Conservation (phyloP, 2,797 vertebrate genomes). For the Channa striata region DNA sequence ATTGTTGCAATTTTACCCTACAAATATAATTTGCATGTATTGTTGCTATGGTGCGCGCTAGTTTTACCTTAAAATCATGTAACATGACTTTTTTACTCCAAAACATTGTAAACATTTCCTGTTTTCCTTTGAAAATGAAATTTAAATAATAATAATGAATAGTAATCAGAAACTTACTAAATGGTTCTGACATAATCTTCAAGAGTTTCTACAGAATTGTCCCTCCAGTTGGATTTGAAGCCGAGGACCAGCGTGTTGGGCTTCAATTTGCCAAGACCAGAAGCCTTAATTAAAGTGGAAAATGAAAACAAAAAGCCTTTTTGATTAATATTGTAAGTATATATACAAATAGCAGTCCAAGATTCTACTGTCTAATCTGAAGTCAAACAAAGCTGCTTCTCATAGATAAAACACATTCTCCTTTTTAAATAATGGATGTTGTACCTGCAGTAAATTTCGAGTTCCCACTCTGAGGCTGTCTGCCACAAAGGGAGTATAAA, state of each 20-base stretch:
- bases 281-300: slow-evolving; percentile 64
- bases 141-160: no score
- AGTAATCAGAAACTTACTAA: slow-evolving; percentile 69
- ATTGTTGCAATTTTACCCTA: no score
- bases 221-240: slow-evolving; percentile 85
- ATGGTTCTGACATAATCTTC: slow-evolving; percentile 84
- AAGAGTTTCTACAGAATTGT: slow-evolving; percentile 66
- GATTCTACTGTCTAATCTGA: no score
- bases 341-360: no score
- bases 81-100: no score
- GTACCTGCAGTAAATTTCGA: slow-evolving; percentile 82
- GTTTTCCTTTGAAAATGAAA: no score
- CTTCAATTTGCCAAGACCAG: slow-evolving; percentile 84
- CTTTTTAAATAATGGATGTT: neutral
- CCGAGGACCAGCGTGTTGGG: slow-evolving; percentile 85
- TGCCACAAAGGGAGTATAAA: slow-evolving; percentile 75
- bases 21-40: no score
- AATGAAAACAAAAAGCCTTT: neutral
- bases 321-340: no score
- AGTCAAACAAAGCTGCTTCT: no score
- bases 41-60: no score
- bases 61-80: no score
- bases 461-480: slow-evolving; percentile 74
- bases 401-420: neutral
- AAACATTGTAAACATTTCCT: no score